Evolutionary conservation across 2,113 vertebrate genomes (phyloP), one percentile per base, ranked within the genome.

Genomic region (Oryzias javanicus): DNA sequence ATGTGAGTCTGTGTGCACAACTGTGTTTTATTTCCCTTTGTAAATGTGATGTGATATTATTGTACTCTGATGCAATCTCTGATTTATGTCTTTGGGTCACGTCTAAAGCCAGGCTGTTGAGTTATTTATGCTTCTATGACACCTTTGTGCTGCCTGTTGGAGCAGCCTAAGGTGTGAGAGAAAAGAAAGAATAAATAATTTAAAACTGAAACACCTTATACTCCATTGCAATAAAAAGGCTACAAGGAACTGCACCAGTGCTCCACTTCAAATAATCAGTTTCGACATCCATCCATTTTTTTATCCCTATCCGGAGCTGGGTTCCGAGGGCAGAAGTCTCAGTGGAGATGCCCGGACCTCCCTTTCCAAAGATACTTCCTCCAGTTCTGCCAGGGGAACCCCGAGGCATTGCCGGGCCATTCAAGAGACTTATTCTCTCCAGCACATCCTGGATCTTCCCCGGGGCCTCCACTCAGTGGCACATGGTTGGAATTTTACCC

Each of bases 71-170:
- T 53, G 46, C 62, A 55, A 0, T 52, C 50, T 45, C 42, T 12
- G 40, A 59, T 58, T 61, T 69, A 60, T 62, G 50, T 73, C 18
- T 65, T 4, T 60, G 54, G 62, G 77, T 65, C 70, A 74, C 49
- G 76, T 76, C 76, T 66, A 59, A 78, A 25, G 51, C 56, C 50
- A 25, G 40, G 41, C 71, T 63, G 54, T 49, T 85, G 61, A 79
- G 61, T 82, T 72, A 85, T 85, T 85, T 67, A 83, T 77, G 40
- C 19, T 47, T 60, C 53, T 64, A 55, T 74, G 67, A 70, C 73
- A 65, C 63, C 47, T 45, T 62, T 60, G 42, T 48, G 54, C 53
- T 60, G 72, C 64, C 60, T 61, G 49, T 78, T 56, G 15, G 52
- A 67, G 66, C 42, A 70, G 50, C 67, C 66, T 19, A 63, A 82